Conservation (phyloP, 2,888 invertebrate genomes). For the Tipula lateralis region DNA sequence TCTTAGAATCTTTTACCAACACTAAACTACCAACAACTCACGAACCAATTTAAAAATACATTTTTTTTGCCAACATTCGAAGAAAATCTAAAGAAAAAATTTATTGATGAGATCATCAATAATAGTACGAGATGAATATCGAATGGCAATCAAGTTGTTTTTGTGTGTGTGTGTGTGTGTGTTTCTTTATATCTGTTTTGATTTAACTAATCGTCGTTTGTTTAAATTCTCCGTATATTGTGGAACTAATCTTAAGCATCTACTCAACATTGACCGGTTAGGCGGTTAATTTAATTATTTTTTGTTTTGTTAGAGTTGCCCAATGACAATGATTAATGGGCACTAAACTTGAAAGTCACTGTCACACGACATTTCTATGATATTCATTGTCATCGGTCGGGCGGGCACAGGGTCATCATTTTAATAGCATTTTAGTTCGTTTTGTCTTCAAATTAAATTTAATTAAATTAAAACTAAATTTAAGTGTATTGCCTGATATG, state of each 20-base stretch:
- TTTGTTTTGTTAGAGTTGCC: neutral
- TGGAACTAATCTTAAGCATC: neutral
- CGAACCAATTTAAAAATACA: neutral
- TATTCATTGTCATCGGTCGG: neutral
- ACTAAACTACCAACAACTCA: neutral
- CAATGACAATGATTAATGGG: neutral
- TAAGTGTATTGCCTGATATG: no score
- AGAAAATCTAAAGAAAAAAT: neutral
- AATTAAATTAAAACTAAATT: neutral
- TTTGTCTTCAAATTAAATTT: neutral
- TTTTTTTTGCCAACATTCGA: neutral
- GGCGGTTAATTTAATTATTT: neutral
- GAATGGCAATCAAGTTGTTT: neutral
- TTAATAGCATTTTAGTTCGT: no score
- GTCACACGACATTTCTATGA: neutral
- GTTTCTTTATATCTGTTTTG: neutral
- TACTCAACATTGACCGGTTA: neutral
- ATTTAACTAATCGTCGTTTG: neutral
- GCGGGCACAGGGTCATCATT: no score
- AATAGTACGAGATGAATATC: neutral
- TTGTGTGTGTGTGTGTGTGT: neutral
- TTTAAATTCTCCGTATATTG: neutral
- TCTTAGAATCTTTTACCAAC: neutral
- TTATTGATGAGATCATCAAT: constrained; percentile 19
- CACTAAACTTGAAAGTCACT: neutral